Conservation (phyloP, 2,113 vertebrate species). For the Canis aureus region DNA sequence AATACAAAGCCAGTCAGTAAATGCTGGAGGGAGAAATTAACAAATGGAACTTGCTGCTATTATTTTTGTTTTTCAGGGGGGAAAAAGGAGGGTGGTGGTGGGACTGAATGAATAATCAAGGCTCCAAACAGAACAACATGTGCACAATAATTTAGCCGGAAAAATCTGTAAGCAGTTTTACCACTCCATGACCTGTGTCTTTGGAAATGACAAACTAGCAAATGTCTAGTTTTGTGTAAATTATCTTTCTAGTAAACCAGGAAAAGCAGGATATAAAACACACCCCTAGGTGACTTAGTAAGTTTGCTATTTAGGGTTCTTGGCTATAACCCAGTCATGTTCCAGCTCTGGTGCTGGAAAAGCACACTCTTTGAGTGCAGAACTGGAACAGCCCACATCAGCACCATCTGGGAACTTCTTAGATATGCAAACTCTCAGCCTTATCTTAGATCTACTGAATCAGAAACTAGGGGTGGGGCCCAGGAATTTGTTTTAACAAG, state of each 20-base stretch:
- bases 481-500: neutral
- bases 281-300: neutral
- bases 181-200: neutral
- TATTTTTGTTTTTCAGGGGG: slow-evolving; percentile 16
- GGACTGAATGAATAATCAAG: neutral
- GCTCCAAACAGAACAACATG: neutral
- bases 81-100: neutral
- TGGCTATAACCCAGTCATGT: neutral
- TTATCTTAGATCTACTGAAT: too few relatives aligned
- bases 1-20: neutral
- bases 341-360: neutral
- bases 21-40: neutral
- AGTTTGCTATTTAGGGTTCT: neutral
- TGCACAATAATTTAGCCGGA: neutral
- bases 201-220: neutral
- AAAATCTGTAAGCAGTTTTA: slow-evolving; percentile 22
- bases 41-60: neutral
- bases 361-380: neutral
- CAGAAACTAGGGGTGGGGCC: neutral
- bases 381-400: neutral
- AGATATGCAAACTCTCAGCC: neutral
- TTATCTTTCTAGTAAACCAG: slow-evolving; percentile 43
- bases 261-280: neutral
- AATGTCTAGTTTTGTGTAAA: neutral
- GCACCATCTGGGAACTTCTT: neutral